A percentile compares a stretch with the other conserved stretches of the same genome.
phyloP scores from a whole-genome alignment of 1,140 invertebrate species.

The Drosophila seguyi region DNA sequence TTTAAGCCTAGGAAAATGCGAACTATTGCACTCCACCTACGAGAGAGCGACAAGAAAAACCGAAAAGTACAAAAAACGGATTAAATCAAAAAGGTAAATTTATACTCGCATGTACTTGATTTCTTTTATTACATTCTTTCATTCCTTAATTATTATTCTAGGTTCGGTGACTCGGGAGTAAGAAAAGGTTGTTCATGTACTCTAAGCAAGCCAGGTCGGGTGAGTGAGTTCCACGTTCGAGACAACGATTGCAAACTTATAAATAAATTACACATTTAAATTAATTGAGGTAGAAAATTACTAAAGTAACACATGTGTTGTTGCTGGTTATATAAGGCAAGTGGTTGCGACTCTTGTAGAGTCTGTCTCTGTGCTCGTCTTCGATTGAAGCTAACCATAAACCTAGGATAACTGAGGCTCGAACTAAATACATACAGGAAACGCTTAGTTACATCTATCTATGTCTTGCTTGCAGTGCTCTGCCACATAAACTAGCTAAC shows the following conservation, averaged over 20 bases:
- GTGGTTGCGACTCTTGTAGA: slow-evolving; percentile 75
- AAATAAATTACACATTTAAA: slow-evolving; percentile 78
- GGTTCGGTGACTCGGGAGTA: slow-evolving; percentile 52
- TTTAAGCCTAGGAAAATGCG: slow-evolving; percentile 47
- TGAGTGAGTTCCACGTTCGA: slow-evolving; percentile 28
- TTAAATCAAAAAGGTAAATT: slow-evolving; percentile 22
- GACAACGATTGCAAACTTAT: slow-evolving; percentile 54
- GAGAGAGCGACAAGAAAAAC: slow-evolving; percentile 31
- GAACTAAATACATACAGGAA: slow-evolving; percentile 61
- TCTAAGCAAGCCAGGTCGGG: slow-evolving; percentile 10
- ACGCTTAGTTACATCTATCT: slow-evolving; percentile 49
- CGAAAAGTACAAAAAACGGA: slow-evolving; percentile 27
- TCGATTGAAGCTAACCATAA: slow-evolving; percentile 70
- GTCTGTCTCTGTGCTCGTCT: slow-evolving; percentile 59
- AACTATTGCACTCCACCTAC: slow-evolving; percentile 53
- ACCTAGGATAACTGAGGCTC: slow-evolving; percentile 60
- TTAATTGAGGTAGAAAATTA: slow-evolving; percentile 82
- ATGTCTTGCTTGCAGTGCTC: slow-evolving; percentile 33
- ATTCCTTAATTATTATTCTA: slow-evolving; percentile 25
- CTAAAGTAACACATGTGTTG: slow-evolving; percentile 80
- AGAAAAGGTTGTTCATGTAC: slow-evolving; percentile 9
- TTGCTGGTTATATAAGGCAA: slow-evolving; percentile 67
- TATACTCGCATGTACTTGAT: slow-evolving; percentile 22
- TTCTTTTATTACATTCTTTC: slow-evolving; percentile 10
- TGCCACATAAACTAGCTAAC: slow-evolving; percentile 33